Evolutionary conservation across 2,797 vertebrate genomes (phyloP).

Genomic region (Hippoglossus hippoglossus): DNA sequence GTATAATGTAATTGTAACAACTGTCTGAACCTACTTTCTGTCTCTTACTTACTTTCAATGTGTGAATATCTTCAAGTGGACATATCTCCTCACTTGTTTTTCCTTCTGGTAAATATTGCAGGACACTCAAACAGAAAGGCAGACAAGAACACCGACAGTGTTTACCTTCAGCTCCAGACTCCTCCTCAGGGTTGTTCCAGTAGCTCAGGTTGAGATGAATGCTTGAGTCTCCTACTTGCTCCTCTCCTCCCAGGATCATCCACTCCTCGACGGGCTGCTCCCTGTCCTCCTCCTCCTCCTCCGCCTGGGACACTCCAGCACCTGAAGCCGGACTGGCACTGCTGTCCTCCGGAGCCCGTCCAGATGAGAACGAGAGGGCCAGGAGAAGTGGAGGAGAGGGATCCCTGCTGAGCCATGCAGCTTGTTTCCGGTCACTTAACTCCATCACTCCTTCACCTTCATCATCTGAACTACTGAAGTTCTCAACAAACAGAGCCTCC

Average conservation of each 20-base stretch:
- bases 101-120: too few relatives aligned
- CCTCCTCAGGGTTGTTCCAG: slow-evolving; percentile 63
- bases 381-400: slow-evolving; percentile 69
- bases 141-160: background rate
- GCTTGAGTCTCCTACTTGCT: slow-evolving; percentile 82
- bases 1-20: too few relatives aligned
- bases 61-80: too few relatives aligned
- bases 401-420: slow-evolving; percentile 16
- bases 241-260: slow-evolving; percentile 88
- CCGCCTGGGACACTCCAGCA: slow-evolving; percentile 5
- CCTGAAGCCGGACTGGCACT: background rate
- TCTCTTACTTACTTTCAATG: too few relatives aligned
- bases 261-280: slow-evolving; percentile 88
- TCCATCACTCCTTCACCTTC: slow-evolving; percentile 22
- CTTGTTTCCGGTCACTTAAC: background rate
- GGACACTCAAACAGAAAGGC: background rate
- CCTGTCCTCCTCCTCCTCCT: slow-evolving; percentile 38
- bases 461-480: slow-evolving; percentile 44
- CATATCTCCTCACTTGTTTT: too few relatives aligned
- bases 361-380: slow-evolving; percentile 46
- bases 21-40: too few relatives aligned
- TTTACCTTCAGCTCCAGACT: slow-evolving; percentile 62
- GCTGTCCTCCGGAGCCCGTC: slow-evolving; percentile 1
- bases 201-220: slow-evolving; percentile 90
- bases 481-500: slow-evolving; percentile 49